Evolutionary conservation across 2,113 vertebrate species (phyloP).

Genomic region (Ibidorhyncha struthersii): DNA sequence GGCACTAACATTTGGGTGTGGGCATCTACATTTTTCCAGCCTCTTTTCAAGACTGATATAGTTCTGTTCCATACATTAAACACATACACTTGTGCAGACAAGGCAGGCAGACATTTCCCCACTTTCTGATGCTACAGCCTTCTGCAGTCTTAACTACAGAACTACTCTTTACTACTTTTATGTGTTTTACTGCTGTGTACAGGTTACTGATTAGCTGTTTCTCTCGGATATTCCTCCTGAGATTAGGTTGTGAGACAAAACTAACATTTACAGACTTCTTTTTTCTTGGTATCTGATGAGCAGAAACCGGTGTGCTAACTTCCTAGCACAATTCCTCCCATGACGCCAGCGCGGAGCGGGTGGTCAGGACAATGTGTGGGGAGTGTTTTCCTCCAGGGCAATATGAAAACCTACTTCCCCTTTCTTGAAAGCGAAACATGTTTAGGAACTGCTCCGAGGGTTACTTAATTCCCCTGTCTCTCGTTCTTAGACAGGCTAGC

Average conservation of each 20-base stretch:
- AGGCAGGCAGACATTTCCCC: neutral
- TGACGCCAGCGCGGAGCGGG: rapidly evolving
- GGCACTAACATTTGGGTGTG: rapidly evolving
- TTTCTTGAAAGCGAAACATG: neutral
- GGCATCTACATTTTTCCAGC: neutral
- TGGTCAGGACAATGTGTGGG: neutral
- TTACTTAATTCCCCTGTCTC: neutral
- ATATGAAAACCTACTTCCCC: neutral
- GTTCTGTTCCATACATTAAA: neutral
- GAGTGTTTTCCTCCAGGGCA: neutral
- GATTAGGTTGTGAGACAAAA: neutral
- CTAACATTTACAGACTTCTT: neutral
- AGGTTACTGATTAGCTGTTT: neutral
- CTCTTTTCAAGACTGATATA: neutral
- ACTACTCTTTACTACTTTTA: neutral
- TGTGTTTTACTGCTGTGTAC: neutral
- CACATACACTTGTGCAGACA: neutral
- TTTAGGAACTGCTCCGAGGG: neutral
- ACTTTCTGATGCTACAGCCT: neutral
- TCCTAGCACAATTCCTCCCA: neutral
- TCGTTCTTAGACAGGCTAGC: neutral
- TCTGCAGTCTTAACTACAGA: neutral
- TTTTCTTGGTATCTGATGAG: neutral
- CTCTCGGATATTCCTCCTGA: neutral
- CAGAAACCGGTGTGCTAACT: neutral